These are phyloP conservation scores for Lethocerus indicus DNA, from an alignment of 1,140 invertebrate genomes.

Conservation along the genomic window DNA sequence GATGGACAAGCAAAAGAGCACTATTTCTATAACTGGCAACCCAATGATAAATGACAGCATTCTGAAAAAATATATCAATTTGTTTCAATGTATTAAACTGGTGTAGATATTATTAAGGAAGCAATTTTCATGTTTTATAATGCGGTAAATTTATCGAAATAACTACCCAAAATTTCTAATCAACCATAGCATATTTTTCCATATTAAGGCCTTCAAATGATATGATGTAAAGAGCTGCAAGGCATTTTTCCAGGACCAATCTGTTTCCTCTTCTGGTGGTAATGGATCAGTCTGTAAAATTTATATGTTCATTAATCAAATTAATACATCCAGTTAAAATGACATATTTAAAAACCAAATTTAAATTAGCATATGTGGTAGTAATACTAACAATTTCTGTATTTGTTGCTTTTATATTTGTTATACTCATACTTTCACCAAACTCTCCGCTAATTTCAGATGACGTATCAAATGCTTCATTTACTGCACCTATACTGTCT, in stretches of 20 bases:
- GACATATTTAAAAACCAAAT: neutral
- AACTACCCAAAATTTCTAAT: conserved; percentile 71
- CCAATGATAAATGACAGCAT: conserved; percentile 84
- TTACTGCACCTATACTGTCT: conserved; percentile 21
- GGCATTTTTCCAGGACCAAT: conserved; percentile 31
- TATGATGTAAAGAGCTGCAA: conserved; percentile 44
- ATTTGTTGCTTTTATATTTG: neutral
- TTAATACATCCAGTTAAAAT: neutral
- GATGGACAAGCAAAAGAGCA: conserved; percentile 74
- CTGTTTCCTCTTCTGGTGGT: conserved; percentile 39
- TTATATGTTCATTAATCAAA: conserved; percentile 13
- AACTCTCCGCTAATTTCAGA: conserved; percentile 68
- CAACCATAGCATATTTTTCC: conserved; percentile 87
- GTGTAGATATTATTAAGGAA: too few species aligned
- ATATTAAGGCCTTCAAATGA: conserved; percentile 54
- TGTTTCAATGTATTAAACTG: neutral
- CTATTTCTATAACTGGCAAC: conserved; percentile 37
- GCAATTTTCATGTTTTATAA: too few species aligned
- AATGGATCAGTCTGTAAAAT: conserved; percentile 20
- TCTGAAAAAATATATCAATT: conserved; percentile 26
- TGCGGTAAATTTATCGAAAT: too few species aligned
- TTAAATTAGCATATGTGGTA: neutral
- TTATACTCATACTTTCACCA: conserved; percentile 53
- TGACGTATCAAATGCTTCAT: conserved; percentile 18
- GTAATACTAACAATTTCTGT: conserved; percentile 3